Conservation (phyloP, 1,140 invertebrate species). For the Diuraphis noxia region DNA sequence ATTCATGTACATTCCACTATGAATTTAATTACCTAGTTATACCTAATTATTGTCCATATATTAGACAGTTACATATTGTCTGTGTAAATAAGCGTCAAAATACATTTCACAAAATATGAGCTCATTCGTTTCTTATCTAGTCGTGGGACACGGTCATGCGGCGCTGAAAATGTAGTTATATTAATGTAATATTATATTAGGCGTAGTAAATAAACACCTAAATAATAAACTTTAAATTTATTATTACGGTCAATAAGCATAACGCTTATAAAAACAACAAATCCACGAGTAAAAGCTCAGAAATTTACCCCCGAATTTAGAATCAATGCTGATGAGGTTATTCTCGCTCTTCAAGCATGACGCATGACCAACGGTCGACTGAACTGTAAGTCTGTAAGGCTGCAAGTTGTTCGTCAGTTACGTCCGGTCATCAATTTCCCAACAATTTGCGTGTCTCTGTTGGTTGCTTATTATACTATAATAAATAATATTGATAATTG, state of each 20-base stretch:
- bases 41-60: neutral
- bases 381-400: neutral
- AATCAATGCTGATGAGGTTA: no score
- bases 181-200: neutral
- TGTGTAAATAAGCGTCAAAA: neutral
- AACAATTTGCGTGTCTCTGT: neutral
- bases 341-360: neutral
- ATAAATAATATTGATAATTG: neutral
- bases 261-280: neutral
- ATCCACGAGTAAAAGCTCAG: neutral
- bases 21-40: neutral
- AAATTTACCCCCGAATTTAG: neutral
- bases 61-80: neutral
- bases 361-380: neutral
- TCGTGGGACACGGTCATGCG: neutral
- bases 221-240: neutral
- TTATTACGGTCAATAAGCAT: neutral
- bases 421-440: neutral
- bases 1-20: neutral
- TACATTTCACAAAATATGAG: neutral
- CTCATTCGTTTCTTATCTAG: neutral
- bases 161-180: neutral
- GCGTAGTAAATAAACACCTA: neutral
- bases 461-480: no score
- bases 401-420: neutral